Conservation (phyloP, 2,113 vertebrate genomes). For the Phainopepla nitens region DNA sequence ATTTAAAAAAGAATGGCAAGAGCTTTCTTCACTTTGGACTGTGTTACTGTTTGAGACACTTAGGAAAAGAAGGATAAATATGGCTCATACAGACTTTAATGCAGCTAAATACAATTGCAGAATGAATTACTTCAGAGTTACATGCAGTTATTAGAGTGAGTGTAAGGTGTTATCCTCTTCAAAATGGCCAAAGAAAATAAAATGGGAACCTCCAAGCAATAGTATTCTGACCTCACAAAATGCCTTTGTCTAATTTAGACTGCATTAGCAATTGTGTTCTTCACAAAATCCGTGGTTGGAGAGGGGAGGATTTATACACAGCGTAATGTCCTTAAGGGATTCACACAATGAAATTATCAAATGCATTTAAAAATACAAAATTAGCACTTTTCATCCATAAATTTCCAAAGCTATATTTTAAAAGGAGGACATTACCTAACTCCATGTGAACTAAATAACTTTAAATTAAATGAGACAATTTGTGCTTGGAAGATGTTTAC, state of each 20-base stretch:
- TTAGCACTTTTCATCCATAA: conserved; percentile 51
- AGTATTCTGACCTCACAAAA: conserved; percentile 20
- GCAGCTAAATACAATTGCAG: neutral
- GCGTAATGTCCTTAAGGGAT: conserved; percentile 16
- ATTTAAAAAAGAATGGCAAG: neutral
- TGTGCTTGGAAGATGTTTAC: conserved; percentile 33
- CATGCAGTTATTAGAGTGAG: neutral
- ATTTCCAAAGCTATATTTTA: conserved; percentile 28
- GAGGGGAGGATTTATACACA: conserved; percentile 15
- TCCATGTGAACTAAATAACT: conserved; percentile 34
- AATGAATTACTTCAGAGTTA: conserved; percentile 8
- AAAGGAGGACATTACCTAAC: conserved; percentile 32
- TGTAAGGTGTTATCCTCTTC: conserved; percentile 9
- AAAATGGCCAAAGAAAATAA: conserved; percentile 31
- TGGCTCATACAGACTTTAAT: neutral
- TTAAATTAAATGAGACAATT: conserved; percentile 31
- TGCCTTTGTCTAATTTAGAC: conserved; percentile 30
- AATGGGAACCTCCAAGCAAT: neutral
- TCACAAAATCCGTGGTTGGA: neutral
- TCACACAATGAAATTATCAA: conserved; percentile 28
- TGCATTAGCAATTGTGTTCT: conserved; percentile 20
- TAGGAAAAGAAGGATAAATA: neutral
- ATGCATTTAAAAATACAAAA: conserved; percentile 42
- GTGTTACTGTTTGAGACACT: neutral
- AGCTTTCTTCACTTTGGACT: neutral